A percentile compares a stretch with the other conserved stretches of the same genome.
phyloP scores from a whole-genome alignment of 2,797 vertebrate species.

The Enoplosus armatus region DNA sequence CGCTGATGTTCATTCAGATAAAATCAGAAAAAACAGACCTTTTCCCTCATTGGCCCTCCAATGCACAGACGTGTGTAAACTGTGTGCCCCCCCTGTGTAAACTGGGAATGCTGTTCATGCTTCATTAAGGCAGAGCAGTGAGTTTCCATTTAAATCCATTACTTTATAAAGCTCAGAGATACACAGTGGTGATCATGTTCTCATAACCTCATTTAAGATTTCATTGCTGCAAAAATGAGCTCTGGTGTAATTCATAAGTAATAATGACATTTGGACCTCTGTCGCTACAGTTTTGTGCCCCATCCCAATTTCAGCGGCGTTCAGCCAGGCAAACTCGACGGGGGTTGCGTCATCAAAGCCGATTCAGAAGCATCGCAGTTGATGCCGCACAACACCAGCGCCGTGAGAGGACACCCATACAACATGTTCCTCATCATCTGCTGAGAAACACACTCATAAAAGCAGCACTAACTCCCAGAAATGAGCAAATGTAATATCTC shows the following conservation, averaged over 20 bases:
- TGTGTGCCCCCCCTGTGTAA: no score
- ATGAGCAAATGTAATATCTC: conserved; percentile 32
- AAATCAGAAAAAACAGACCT: conserved; percentile 7
- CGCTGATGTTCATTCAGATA: conserved; percentile 26
- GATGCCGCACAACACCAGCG: conserved; percentile 18
- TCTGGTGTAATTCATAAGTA: conserved; percentile 67
- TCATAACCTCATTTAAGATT: conserved; percentile 76
- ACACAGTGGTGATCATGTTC: conserved; percentile 72
- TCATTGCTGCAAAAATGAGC: conserved; percentile 66
- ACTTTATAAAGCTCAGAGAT: conserved; percentile 70
- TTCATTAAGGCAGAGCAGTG: conserved; percentile 71
- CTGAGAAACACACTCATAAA: conserved; percentile 38
- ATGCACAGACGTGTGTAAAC: no score
- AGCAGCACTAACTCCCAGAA: conserved; percentile 35
- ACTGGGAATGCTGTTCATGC: conserved; percentile 76
- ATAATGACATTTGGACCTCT: conserved; percentile 64
- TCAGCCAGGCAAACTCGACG: conserved; percentile 22
- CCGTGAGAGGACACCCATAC: conserved; percentile 6
- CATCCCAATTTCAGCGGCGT: conserved; percentile 9
- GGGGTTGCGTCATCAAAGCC: conserved; percentile 24
- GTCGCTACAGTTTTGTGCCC: conserved; percentile 24
- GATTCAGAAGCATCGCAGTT: conserved; percentile 8
- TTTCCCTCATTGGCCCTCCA: background rate
- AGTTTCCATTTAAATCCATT: conserved; percentile 76
- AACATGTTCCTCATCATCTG: conserved; percentile 29